Evolutionary conservation across 2,113 vertebrate genomes (phyloP), one percentile per base, ranked within the genome.

Genomic region (Panthera tigris): DNA sequence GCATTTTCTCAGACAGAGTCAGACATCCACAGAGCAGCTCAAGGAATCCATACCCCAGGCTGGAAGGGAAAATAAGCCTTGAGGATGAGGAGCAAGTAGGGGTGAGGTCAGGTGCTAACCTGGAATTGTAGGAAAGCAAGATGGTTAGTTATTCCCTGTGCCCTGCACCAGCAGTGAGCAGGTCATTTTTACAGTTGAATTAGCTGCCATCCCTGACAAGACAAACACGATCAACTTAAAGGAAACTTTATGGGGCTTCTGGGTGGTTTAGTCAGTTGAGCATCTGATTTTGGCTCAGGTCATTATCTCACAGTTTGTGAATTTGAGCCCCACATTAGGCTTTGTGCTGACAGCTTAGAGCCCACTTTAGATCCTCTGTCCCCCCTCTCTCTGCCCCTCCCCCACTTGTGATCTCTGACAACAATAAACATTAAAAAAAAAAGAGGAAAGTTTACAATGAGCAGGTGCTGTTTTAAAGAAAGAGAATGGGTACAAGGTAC

Each of bases 391-490:
- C 55, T 57, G 55, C 55, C 55, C 18, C 18, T 57, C 4, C 55
- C 18, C 55, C 6, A 18, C 55, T 57, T 57, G 55, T 0, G 16
- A 4, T 57, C 55, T 19, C 55, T 57, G 55, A 57, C 16, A 57
- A 57, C 18, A 57, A 57, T 57, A 57, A 55, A 57, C 14, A 19
- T 57, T 55, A 19, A 57, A 57, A 57, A 57, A 16, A 19, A 57
- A 57, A 82, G 66, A 79, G 52, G 21, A 90, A 89, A 85, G 19
- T 39, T 91, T 82, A 71, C 21, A 33, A 73, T 45, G 57, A 82
- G 19, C 57, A 79, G 33, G 9, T 55, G 27, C 52, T 79, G 27
- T 61, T 52, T 92, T 61, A 82, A 55, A 74, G 57, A 91, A 61
- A 91, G 41, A 36, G 19, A 65, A 82, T 7, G 14, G 16, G 33